Percentiles rank a stretch among this genome's conserved stretches.
Evolutionary conservation across 2,113 vertebrate species (phyloP).

Genomic region (Sturnus vulgaris): DNA sequence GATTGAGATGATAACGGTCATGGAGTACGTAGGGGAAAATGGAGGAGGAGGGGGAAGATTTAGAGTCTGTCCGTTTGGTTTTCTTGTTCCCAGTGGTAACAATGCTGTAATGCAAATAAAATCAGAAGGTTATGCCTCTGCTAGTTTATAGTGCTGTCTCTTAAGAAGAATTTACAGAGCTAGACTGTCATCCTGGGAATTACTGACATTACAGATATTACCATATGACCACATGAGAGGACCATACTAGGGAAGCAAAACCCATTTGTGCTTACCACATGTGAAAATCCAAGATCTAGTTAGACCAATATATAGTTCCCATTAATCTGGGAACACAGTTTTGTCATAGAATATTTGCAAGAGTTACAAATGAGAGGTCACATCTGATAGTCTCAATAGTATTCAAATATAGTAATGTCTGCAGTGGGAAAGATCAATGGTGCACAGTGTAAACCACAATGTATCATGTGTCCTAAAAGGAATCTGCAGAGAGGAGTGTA

Average conservation of each 20-base stretch:
- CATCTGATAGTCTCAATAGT: neutral
- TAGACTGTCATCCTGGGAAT: neutral
- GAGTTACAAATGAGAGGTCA: neutral
- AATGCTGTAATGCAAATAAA: conserved; percentile 59
- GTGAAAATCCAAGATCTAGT: neutral
- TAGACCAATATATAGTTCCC: neutral
- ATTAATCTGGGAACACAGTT: neutral
- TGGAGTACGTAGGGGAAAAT: conserved; percentile 84
- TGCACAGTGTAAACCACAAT: neutral
- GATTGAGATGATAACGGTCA: conserved; percentile 88
- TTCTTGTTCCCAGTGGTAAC: conserved; percentile 64
- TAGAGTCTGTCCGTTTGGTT: conserved; percentile 67
- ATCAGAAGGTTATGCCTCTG: neutral
- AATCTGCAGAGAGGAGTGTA: neutral
- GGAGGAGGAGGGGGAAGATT: conserved; percentile 33
- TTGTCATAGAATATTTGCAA: neutral
- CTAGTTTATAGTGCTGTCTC: neutral
- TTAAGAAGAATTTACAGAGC: neutral
- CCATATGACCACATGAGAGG: neutral
- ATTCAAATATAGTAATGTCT: neutral
- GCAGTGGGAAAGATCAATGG: neutral
- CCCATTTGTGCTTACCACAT: neutral
- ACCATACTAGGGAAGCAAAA: neutral
- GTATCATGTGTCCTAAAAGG: neutral
- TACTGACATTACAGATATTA: neutral